Base-by-base conservation (phyloP, 2,113 vertebrate species). In the Semicossyphus pulcher region DNA sequence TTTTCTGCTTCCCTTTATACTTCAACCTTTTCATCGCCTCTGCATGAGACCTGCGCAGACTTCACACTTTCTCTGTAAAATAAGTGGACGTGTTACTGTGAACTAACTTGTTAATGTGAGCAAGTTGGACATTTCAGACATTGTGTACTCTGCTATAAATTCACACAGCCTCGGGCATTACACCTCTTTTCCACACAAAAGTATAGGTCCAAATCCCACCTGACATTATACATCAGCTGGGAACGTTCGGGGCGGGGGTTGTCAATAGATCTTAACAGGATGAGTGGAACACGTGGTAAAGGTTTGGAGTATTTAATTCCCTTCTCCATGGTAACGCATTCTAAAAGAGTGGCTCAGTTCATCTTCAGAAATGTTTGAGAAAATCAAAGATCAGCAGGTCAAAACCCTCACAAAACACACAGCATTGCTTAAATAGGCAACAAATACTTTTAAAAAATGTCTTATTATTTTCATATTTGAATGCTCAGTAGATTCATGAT, bases 31-130 rank as follows among this genome's bases (percentile, higher is more conserved):
- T 29, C 3, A 45, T 53, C 31, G 6, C 47, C 56, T 76, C 59
- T 57, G 26, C 58, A 32, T 60, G 23, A 76, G 72, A 53, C 42
- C 32, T 57, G 51, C 23, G 14, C 7, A 76, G 7, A 70, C 65
- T 75, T 83, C 64, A 77, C 85, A 77, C 70, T 15, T 58, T 56
- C 29, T 37, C 23, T 37, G 23, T 56, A 53, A 65, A 61, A 59
- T 59, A 52, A 72, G 10, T 36, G 10, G 37, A 56, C 15, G 57
- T 72, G 54, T 67, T 62, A 42, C 37, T 73, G 69, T 56, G 48
- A 74, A 51, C 18, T 21, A 34, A 23, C 37, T 73, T 68, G 47
- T 39, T 81, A 57, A 81, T 36, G 60, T 67, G 47, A 61, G 51
- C 21, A 71, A 69, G 32, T 54, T 49, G 57, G 12, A 60, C 20